Evolutionary conservation across 2,888 invertebrate genomes (phyloP).

Genomic region (Tipula vernalis): DNA sequence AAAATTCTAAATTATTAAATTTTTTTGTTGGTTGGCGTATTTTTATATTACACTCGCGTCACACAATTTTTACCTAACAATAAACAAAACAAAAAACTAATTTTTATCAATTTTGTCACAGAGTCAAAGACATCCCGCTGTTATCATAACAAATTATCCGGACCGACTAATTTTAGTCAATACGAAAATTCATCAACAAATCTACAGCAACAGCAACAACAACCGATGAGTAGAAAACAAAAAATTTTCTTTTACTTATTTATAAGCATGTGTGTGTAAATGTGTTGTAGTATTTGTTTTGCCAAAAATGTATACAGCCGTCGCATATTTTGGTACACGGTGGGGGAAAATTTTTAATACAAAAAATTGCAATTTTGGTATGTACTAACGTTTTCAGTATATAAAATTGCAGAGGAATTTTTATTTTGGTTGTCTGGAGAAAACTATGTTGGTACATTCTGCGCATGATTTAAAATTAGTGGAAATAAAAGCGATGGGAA

Average conservation of each 20-base stretch:
- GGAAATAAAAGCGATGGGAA: background rate
- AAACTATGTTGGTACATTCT: background rate
- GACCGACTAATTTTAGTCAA: slow-evolving; percentile 7
- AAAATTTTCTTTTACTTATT: background rate
- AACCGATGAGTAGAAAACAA: background rate
- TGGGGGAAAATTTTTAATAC: background rate
- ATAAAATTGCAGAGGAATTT: background rate
- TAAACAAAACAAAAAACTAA: background rate
- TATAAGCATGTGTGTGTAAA: background rate
- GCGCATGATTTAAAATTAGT: background rate
- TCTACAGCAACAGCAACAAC: background rate
- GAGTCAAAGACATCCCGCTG: slow-evolving; percentile 8
- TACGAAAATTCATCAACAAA: background rate
- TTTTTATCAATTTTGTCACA: background rate
- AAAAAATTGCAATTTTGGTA: background rate
- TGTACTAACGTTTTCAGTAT: background rate
- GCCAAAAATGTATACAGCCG: background rate
- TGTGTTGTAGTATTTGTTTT: background rate
- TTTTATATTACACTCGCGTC: background rate
- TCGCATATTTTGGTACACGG: background rate
- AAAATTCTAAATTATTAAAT: background rate
- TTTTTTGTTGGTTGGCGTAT: background rate
- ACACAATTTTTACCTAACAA: background rate
- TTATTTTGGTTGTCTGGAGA: background rate
- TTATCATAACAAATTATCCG: slow-evolving; percentile 9